Evolutionary conservation across 2,888 invertebrate genomes (phyloP).

Genomic region (Amphipoea lucens): DNA sequence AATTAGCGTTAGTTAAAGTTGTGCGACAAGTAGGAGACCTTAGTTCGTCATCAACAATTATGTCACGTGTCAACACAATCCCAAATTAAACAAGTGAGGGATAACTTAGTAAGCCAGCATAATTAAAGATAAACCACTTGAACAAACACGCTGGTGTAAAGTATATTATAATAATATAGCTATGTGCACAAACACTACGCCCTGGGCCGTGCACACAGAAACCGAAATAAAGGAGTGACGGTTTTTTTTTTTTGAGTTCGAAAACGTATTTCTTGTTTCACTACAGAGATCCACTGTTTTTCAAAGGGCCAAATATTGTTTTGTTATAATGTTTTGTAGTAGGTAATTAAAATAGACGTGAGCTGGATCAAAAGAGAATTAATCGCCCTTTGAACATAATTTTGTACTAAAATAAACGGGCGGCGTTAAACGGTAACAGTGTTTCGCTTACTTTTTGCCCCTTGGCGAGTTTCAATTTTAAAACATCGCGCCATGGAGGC

Average conservation of each 20-base stretch:
- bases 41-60: conserved; percentile 70
- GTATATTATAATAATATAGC: conserved; percentile 17
- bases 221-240: conserved; percentile 40
- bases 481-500: conserved; percentile 69
- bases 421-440: conserved; percentile 72
- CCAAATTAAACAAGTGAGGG: conserved; percentile 71
- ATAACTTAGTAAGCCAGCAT: conserved; percentile 69
- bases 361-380: conserved; percentile 71
- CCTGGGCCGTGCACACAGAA: conserved; percentile 22
- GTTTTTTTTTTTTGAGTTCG: conserved; percentile 8
- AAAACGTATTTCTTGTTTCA: conserved; percentile 8
- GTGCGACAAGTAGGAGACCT: conserved; percentile 31
- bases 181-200: conserved; percentile 27
- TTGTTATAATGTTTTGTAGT: conserved; percentile 37
- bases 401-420: conserved; percentile 75
- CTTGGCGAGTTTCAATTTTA: conserved; percentile 78
- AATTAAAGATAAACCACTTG: conserved; percentile 74
- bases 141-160: conserved; percentile 57
- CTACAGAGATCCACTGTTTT: conserved; percentile 19
- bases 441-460: conserved; percentile 75
- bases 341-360: conserved; percentile 62
- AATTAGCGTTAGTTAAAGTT: conserved; percentile 55
- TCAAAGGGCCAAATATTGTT: conserved; percentile 28
- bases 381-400: conserved; percentile 77
- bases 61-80: conserved; percentile 70